phyloP scores from a whole-genome alignment of 2,113 vertebrate genomes.

The Sinocyclocheilus rhinocerous region DNA sequence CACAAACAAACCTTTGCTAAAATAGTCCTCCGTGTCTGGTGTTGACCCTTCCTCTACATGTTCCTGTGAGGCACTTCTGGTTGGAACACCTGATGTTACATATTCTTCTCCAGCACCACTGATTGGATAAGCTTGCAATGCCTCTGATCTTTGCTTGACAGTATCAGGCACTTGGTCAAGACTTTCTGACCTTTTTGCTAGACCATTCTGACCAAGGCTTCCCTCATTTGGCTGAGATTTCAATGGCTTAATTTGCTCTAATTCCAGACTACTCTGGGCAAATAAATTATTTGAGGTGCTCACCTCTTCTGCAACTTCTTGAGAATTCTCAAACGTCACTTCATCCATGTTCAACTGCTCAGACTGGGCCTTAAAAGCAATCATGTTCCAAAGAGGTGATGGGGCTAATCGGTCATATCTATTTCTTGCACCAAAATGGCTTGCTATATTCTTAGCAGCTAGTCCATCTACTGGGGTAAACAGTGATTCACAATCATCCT shows the following conservation, averaged over 20 bases:
- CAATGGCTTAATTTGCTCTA: constrained; percentile 33
- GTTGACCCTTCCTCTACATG: constrained; percentile 71
- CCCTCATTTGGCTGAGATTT: constrained; percentile 47
- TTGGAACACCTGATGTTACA: constrained; percentile 78
- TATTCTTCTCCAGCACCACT: constrained; percentile 70
- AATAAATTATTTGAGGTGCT: constrained; percentile 16
- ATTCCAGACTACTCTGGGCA: constrained; percentile 36
- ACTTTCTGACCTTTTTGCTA: constrained; percentile 66
- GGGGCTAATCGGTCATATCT: constrained; percentile 70
- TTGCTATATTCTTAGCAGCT: constrained; percentile 68
- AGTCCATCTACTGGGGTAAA: constrained; percentile 71
- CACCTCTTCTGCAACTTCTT: constrained; percentile 42
- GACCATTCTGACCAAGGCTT: constrained; percentile 52
- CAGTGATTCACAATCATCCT: constrained; percentile 73
- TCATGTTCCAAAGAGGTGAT: constrained; percentile 58
- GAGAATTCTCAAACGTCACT: constrained; percentile 26
- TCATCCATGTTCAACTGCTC: constrained; percentile 63
- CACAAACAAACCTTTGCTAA: constrained; percentile 80
- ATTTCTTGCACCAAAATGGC: constrained; percentile 69
- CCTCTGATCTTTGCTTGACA: constrained; percentile 70
- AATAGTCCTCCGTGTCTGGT: constrained; percentile 74
- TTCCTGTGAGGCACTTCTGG: constrained; percentile 87
- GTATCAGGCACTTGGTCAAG: constrained; percentile 80
- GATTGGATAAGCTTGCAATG: constrained; percentile 66
- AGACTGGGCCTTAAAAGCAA: constrained; percentile 62